Evolutionary conservation across 2,888 invertebrate genomes (phyloP).

Genomic region (Drosophila pegasa): DNA sequence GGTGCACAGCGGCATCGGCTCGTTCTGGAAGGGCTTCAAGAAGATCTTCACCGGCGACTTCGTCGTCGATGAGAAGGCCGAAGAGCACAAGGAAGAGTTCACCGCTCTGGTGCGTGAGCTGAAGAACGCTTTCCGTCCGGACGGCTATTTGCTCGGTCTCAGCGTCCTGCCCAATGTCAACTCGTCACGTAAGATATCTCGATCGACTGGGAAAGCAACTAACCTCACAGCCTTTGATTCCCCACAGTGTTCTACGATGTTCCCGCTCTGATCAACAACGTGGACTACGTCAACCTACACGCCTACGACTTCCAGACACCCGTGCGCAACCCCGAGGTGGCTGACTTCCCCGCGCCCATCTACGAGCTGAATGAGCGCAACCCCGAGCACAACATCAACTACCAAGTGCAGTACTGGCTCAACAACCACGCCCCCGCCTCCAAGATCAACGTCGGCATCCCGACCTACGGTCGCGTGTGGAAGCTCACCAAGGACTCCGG

Average conservation of each 20-base stretch:
- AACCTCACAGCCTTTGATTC: conserved; percentile 53
- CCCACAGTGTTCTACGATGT: conserved; percentile 91
- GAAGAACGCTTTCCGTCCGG: conserved; percentile 89
- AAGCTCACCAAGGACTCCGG: conserved; percentile 90
- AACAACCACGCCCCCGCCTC: conserved; percentile 86
- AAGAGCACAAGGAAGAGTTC: conserved; percentile 93
- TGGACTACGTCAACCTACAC: conserved; percentile 92
- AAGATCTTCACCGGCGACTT: conserved; percentile 89
- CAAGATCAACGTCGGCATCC: conserved; percentile 90
- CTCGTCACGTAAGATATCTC: conserved; percentile 87
- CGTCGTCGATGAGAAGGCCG: conserved; percentile 91
- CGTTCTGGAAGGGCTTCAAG: conserved; percentile 91
- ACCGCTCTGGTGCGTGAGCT: conserved; percentile 91
- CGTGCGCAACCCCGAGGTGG: conserved; percentile 90
- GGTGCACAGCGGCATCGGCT: conserved; percentile 88
- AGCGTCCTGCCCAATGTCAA: conserved; percentile 92
- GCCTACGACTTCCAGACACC: conserved; percentile 93
- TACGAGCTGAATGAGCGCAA: conserved; percentile 91
- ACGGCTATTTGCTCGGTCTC: conserved; percentile 88
- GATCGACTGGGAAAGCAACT: neutral
- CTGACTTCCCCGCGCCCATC: conserved; percentile 91
- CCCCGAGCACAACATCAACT: conserved; percentile 89
- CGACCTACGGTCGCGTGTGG: conserved; percentile 92
- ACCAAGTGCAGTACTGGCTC: conserved; percentile 88
- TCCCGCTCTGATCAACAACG: conserved; percentile 89